Evolutionary conservation across 2,113 vertebrate species (phyloP).

Genomic region (Equus quagga): DNA sequence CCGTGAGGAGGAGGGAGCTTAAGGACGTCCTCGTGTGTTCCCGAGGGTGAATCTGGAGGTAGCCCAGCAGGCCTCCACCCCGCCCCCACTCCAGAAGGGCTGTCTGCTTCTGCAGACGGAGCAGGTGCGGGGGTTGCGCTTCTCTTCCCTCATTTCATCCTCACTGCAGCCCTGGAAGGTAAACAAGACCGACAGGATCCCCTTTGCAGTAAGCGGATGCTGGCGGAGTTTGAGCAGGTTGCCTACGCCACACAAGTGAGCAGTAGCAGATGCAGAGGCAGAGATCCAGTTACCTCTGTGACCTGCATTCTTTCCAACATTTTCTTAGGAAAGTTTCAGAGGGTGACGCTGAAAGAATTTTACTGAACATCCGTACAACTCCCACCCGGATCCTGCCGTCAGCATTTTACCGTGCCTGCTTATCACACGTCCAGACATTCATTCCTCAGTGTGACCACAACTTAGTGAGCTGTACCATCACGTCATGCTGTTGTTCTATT

Average conservation of each 20-base stretch:
- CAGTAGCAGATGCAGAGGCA: background rate
- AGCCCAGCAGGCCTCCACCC: too few relatives aligned
- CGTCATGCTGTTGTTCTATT: background rate
- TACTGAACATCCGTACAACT: background rate
- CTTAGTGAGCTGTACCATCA: background rate
- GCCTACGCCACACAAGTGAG: background rate
- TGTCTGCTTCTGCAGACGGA: background rate
- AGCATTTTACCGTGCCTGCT: background rate
- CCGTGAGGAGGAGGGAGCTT: background rate
- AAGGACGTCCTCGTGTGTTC: accelerated
- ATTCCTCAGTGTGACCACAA: background rate
- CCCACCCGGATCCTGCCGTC: background rate
- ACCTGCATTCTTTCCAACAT: background rate
- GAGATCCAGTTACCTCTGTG: background rate
- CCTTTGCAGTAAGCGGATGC: background rate
- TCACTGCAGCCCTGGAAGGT: background rate
- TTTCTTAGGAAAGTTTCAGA: background rate
- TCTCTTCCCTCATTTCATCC: background rate
- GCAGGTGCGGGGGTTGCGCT: background rate
- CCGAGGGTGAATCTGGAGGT: too few relatives aligned
- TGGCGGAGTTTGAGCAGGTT: background rate
- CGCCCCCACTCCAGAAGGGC: background rate
- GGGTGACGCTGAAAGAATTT: background rate
- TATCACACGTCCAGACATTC: background rate
- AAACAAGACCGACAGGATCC: background rate